These are phyloP conservation scores for Tromatobia lineatoria DNA, from an alignment of 2,888 invertebrate species.

Conservation along the genomic window DNA sequence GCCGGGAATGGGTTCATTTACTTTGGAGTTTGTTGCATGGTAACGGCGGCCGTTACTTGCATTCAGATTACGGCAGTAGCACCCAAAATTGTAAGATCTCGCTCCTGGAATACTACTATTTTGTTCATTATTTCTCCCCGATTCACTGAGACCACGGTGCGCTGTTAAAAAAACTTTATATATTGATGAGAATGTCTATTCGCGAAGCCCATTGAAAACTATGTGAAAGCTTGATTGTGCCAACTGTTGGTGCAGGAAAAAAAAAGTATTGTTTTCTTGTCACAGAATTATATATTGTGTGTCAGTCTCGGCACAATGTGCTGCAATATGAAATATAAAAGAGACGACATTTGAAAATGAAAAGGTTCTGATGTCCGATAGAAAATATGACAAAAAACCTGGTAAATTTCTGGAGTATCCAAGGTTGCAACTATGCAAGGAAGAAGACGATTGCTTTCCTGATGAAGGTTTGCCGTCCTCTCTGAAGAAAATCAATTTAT, in stretches of 20 bases:
- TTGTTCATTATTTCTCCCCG: background rate
- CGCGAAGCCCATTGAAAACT: background rate
- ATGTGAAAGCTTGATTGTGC: background rate
- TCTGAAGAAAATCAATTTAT: background rate
- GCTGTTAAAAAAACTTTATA: background rate
- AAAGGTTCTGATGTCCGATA: background rate
- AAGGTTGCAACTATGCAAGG: background rate
- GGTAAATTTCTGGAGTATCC: background rate
- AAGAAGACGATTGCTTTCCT: background rate
- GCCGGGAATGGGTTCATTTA: too few relatives aligned
- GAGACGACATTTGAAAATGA: background rate
- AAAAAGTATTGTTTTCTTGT: background rate
- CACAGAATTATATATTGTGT: background rate
- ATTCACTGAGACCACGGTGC: background rate
- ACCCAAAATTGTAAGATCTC: background rate
- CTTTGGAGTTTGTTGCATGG: too few relatives aligned
- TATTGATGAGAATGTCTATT: background rate
- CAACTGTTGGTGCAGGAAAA: background rate
- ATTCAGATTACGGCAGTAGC: background rate
- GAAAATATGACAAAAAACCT: background rate
- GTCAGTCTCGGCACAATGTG: background rate
- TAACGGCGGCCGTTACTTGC: background rate
- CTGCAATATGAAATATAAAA: background rate
- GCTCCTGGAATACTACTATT: background rate
- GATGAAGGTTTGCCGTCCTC: background rate